Percentiles rank a stretch among this genome's conserved stretches.
Conservation (phyloP, 2,113 vertebrate genomes). For the Gymnobelideus leadbeateri region DNA sequence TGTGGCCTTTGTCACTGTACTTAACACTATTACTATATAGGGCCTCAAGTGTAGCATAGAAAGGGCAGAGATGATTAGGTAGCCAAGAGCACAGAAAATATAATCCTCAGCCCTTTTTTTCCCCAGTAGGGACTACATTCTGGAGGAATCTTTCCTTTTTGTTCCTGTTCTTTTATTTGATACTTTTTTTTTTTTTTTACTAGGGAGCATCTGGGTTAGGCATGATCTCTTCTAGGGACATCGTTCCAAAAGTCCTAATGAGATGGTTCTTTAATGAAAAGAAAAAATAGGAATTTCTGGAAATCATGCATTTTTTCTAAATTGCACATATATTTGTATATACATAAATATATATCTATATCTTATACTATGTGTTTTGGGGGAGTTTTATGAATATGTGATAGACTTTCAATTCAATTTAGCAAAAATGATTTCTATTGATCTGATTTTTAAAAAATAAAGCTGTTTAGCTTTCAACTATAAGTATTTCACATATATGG, state of each 20-base stretch:
- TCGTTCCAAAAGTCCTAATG: background rate
- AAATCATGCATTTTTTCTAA: background rate
- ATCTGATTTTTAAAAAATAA: conserved; percentile 1
- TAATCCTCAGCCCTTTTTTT: background rate
- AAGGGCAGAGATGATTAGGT: background rate
- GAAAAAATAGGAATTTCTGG: background rate
- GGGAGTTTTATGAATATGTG: background rate
- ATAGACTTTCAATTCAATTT: background rate
- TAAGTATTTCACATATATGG: conserved; percentile 56
- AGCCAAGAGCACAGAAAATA: background rate
- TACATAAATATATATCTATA: background rate
- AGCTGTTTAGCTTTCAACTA: conserved; percentile 47
- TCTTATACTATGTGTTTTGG: background rate
- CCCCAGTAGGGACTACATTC: background rate
- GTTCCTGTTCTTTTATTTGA: background rate
- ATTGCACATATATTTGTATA: background rate
- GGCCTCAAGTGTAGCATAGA: background rate
- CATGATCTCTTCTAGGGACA: background rate
- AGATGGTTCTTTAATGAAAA: background rate
- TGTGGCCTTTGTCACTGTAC: background rate
- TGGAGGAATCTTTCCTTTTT: background rate
- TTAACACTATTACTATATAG: background rate
- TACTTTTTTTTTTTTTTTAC: background rate
- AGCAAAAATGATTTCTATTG: background rate
- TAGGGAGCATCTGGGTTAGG: background rate